phyloP scores from a whole-genome alignment of 2,113 vertebrate species.

The Haliaeetus leucogaster region DNA sequence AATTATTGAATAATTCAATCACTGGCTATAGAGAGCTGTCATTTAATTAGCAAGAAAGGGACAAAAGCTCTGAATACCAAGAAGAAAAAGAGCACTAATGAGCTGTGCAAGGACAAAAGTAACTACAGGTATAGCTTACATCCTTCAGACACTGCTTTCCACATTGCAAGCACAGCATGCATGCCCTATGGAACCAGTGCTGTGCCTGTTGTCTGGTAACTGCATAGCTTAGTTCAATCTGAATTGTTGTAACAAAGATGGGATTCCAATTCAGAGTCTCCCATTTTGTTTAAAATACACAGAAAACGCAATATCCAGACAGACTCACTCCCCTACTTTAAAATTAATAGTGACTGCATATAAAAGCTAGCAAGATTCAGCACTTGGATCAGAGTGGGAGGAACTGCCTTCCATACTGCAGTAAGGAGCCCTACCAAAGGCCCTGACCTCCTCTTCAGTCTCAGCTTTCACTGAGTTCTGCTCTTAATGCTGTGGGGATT shows the following conservation, averaged over 20 bases:
- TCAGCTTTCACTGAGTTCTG: not conserved
- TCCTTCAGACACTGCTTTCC: not conserved
- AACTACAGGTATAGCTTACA: not conserved
- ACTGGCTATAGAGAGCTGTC: conserved; percentile 38
- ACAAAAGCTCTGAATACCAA: conserved; percentile 27
- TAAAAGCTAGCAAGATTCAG: not conserved
- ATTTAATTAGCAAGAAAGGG: conserved; percentile 48
- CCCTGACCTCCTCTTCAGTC: not conserved
- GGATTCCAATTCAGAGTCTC: not conserved
- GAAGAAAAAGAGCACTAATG: not conserved
- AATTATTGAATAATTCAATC: conserved; percentile 63
- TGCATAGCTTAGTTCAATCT: not conserved
- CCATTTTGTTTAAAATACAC: not conserved
- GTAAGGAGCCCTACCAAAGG: not conserved
- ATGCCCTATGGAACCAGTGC: not conserved
- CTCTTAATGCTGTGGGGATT: not conserved
- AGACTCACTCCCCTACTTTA: not conserved
- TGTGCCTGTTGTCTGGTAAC: not conserved
- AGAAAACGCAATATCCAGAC: not conserved
- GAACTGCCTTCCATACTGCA: not conserved
- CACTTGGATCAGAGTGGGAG: not conserved
- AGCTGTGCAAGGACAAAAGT: not conserved
- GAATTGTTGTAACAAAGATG: not conserved
- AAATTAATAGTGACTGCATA: not conserved
- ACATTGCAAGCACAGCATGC: not conserved